Conservation (phyloP, 1,140 invertebrate genomes). For the Hycleus phaleratus region DNA sequence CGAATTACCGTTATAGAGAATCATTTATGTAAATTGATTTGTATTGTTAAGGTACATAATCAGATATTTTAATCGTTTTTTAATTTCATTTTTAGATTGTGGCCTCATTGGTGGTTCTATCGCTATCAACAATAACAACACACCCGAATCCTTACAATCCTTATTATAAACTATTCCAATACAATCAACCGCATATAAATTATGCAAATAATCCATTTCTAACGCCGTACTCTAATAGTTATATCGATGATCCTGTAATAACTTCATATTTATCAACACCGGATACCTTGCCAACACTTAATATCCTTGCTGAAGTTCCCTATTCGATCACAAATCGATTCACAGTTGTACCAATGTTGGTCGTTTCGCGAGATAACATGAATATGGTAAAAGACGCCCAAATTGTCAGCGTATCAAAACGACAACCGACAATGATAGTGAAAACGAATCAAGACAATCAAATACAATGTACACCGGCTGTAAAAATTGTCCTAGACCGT, state of each 20-base stretch:
- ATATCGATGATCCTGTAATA: constrained; percentile 9
- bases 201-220: constrained; percentile 6
- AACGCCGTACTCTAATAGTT: constrained; percentile 5
- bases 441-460: constrained; percentile 23
- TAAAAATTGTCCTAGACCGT: constrained; percentile 30
- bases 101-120: too few relatives aligned
- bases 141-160: constrained; percentile 18
- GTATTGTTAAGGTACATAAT: too few relatives aligned
- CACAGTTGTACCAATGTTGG: constrained; percentile 31
- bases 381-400: constrained; percentile 26
- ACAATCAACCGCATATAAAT: constrained; percentile 1
- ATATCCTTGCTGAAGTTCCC: constrained; percentile 31
- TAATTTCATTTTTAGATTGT: too few relatives aligned
- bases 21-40: too few relatives aligned
- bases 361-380: constrained; percentile 25
- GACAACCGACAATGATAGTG: constrained; percentile 26
- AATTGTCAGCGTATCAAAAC: constrained; percentile 26
- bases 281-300: constrained; percentile 22
- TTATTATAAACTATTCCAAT: constrained; percentile 11
- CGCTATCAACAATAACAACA: background rate
- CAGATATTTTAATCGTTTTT: too few relatives aligned
- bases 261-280: constrained; percentile 14
- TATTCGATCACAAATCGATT: constrained; percentile 28
- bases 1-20: too few relatives aligned
- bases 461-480: constrained; percentile 32